A percentile compares a stretch with the other conserved stretches of the same genome.
These are phyloP conservation scores for Homalodisca vitripennis DNA, from an alignment of 1,140 invertebrate species.

Conservation along the genomic window DNA sequence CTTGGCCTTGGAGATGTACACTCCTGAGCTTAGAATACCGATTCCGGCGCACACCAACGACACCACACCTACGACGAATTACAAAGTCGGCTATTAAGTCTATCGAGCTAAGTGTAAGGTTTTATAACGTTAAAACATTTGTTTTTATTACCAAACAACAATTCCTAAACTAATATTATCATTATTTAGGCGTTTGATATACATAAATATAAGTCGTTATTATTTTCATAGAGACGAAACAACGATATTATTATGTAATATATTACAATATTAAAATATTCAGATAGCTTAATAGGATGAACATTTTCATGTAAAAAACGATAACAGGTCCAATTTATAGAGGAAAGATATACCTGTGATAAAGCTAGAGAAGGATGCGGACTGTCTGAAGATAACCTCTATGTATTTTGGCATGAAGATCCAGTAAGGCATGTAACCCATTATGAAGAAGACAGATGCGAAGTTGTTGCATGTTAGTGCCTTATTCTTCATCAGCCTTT, in stretches of 20 bases:
- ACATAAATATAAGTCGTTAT: no score
- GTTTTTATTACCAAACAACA: no score
- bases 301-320: no score
- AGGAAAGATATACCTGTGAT: conserved; percentile 41
- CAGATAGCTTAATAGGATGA: no score
- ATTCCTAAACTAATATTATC: no score
- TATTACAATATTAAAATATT: no score
- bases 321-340: neutral
- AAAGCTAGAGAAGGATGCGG: conserved; percentile 48
- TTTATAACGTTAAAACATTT: no score
- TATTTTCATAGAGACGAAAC: no score
- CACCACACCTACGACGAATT: conserved; percentile 51
- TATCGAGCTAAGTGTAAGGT: no score
- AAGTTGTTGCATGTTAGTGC: conserved; percentile 59
- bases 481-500: conserved; percentile 58
- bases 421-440: conserved; percentile 47
- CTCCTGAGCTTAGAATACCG: conserved; percentile 58
- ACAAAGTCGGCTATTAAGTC: no score
- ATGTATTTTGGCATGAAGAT: conserved; percentile 50
- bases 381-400: conserved; percentile 57
- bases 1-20: conserved; percentile 58
- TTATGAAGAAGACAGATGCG: conserved; percentile 51
- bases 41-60: conserved; percentile 61
- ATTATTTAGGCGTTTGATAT: no score
- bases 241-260: no score